Evolutionary conservation across 2,888 invertebrate species (phyloP), one percentile per base, ranked within the genome.

Genomic region (Liodrosophila aerea): DNA sequence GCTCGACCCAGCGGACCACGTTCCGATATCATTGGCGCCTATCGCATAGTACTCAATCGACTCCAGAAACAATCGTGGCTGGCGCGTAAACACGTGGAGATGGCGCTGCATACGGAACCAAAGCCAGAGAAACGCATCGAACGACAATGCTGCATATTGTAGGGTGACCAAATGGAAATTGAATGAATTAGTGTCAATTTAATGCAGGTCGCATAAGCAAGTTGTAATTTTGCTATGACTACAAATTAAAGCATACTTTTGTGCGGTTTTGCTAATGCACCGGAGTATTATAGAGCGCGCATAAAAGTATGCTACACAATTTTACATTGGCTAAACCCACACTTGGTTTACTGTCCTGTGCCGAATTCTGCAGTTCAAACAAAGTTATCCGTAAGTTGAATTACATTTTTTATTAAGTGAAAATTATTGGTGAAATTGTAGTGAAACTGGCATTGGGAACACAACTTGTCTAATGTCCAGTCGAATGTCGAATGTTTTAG

Each of bases 11-110:
- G 92, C 64, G 93, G 94, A 27, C 93, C 93, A 1, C 90, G 93
- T 45, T 93, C 92, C 73, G 92, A 93, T 65, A 91, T 94, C 31
- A 93, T 93, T 41, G 94, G 94, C 7, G 93, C 93, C 41, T 95
- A 94, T 88, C 91, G 95, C 37, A 94, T 95, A 59, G 91, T 94
- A 30, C 91, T 94, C 62, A 93, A 94, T 86, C 90, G 92, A 9
- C 82, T 92, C 46, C 91, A 91, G 60, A 90, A 90, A 54, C 90
- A 90, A 51, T 87, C 89, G n/a, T 88, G 90, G 89, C 61, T 90
- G 59, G 89, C 89, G 1, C 82, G 89, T 22, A 88, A 89, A 18
- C 89, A 89, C 43, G 88, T 89, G 5, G 89, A 90, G 61, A 81
- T 89, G 76, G 89, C 89, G 4, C 69, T 89, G 41, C 89, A 89